These are phyloP conservation scores for Poliocrania exsul DNA, from an alignment of 2,797 vertebrate genomes.

Conservation along the genomic window DNA sequence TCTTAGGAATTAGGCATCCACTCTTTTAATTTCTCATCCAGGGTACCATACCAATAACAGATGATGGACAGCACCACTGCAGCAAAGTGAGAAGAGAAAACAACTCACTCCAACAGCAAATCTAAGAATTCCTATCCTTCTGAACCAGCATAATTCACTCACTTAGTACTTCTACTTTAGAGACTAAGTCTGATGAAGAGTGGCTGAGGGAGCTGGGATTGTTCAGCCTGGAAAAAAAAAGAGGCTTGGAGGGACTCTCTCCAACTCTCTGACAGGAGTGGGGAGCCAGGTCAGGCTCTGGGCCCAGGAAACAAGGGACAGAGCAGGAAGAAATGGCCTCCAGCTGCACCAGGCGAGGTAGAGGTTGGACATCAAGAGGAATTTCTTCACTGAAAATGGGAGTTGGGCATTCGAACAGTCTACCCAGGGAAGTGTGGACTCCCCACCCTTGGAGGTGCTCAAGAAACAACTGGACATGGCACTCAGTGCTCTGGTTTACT, in stretches of 20 bases:
- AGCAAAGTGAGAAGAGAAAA: not conserved
- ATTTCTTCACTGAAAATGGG: not conserved
- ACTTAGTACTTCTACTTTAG: not conserved
- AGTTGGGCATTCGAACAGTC: too few species aligned
- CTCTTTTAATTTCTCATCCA: not conserved
- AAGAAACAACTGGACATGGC: rapidly evolving
- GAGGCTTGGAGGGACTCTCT: not conserved
- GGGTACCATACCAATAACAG: not conserved
- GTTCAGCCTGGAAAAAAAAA: not conserved
- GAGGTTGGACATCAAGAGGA: not conserved
- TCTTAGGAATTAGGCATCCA: not conserved
- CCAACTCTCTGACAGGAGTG: not conserved
- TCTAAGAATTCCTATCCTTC: not conserved
- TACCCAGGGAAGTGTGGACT: not conserved
- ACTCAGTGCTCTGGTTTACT: not conserved
- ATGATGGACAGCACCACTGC: not conserved
- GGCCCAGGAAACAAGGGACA: not conserved
- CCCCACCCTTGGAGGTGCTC: not conserved
- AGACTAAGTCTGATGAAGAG: not conserved
- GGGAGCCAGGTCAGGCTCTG: not conserved
- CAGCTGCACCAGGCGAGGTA: not conserved
- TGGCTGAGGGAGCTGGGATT: not conserved
- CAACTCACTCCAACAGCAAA: not conserved
- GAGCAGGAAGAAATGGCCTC: not conserved
- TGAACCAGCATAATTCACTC: not conserved